Evolutionary conservation across 2,113 vertebrate species (phyloP).

Genomic region (Sphaerodactylus townsendi): DNA sequence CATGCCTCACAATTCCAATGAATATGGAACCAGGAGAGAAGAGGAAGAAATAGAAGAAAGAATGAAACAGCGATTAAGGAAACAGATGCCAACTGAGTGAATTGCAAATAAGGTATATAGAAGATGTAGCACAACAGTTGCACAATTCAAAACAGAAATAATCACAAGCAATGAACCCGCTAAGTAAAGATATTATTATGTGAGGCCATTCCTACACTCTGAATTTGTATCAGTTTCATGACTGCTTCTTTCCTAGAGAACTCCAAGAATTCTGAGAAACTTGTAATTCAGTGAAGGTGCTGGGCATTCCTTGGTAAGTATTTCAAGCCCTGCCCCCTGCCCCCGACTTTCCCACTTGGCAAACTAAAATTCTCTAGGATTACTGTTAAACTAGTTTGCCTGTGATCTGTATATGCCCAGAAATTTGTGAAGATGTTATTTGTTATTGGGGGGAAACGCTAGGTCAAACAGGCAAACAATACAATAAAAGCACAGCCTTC

Average conservation of each 20-base stretch:
- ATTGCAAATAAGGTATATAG: not conserved
- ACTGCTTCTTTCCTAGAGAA: not conserved
- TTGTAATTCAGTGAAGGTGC: not conserved
- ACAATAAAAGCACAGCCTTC: too few species aligned
- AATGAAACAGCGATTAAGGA: not conserved
- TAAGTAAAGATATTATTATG: not conserved
- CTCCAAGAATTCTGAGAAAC: not conserved
- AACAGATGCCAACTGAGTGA: not conserved
- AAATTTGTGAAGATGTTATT: not conserved
- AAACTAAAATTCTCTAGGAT: not conserved
- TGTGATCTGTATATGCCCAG: not conserved
- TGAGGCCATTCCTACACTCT: not conserved
- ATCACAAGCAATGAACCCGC: not conserved
- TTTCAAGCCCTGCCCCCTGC: too few species aligned
- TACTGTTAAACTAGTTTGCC: not conserved
- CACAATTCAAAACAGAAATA: not conserved
- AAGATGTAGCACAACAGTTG: not conserved
- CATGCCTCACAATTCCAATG: not conserved
- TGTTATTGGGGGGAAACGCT: too few species aligned
- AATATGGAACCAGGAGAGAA: not conserved
- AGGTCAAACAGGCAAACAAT: too few species aligned
- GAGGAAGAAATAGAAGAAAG: not conserved
- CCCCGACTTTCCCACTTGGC: too few species aligned
- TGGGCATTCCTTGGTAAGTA: not conserved
- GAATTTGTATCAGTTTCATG: not conserved